These are phyloP conservation scores for Acrossocheilus fasciatus DNA, from an alignment of 2,797 vertebrate genomes.

Conservation along the genomic window DNA sequence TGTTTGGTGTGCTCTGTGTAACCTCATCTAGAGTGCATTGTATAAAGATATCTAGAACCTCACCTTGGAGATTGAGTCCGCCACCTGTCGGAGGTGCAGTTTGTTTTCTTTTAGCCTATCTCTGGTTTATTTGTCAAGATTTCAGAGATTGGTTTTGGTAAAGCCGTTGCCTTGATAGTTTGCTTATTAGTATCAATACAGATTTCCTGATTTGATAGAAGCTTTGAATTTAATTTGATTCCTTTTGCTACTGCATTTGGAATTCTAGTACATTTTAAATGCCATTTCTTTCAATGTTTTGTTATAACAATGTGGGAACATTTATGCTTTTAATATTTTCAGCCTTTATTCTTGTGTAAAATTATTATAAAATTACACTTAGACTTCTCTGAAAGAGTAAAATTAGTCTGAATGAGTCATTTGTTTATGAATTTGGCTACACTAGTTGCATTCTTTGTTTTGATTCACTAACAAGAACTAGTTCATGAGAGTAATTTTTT, in stretches of 20 bases:
- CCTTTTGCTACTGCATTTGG: neutral
- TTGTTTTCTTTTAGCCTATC: slow-evolving; percentile 19
- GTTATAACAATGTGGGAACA: neutral
- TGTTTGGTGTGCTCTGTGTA: slow-evolving; percentile 71
- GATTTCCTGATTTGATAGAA: neutral
- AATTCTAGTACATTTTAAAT: neutral
- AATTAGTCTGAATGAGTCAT: neutral
- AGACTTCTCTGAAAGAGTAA: neutral
- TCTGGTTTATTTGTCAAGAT: neutral
- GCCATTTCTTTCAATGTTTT: neutral
- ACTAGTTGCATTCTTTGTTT: neutral
- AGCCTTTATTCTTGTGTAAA: neutral
- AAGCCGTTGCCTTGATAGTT: neutral
- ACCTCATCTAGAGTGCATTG: slow-evolving; percentile 72
- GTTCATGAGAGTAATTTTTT: neutral
- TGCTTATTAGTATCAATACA: neutral
- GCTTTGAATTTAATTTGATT: neutral
- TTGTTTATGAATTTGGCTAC: neutral
- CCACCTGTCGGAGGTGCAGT: slow-evolving; percentile 57
- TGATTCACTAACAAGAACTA: neutral
- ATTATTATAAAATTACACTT: neutral
- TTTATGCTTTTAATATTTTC: neutral
- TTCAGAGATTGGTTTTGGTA: neutral
- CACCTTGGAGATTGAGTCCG: slow-evolving; percentile 24
- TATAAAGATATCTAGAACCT: slow-evolving; percentile 59